Evolutionary conservation across 2,113 vertebrate genomes (phyloP).

Genomic region (Thomomys bottae): DNA sequence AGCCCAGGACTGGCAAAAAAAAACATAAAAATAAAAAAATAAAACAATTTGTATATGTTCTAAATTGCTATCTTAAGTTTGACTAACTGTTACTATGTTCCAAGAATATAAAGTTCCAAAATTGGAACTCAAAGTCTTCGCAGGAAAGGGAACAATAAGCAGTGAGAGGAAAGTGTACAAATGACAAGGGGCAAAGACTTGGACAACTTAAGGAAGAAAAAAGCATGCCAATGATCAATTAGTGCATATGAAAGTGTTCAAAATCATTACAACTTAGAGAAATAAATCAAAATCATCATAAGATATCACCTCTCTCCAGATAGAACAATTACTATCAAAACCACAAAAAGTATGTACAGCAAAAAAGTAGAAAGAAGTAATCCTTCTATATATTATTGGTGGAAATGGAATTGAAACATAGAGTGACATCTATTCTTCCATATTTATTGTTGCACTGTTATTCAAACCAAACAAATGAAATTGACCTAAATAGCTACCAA

Average conservation of each 20-base stretch:
- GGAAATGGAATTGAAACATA: neutral
- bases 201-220: neutral
- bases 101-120: conserved; percentile 63
- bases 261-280: neutral
- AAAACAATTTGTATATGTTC: conserved; percentile 56
- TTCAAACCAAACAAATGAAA: neutral
- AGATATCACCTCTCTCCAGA: neutral
- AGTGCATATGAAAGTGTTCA: neutral
- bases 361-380: neutral
- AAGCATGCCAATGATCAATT: neutral
- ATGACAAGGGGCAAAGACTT: neutral
- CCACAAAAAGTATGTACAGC: neutral
- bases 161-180: neutral
- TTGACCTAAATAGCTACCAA: neutral
- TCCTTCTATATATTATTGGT: too few relatives aligned
- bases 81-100: conserved; percentile 59
- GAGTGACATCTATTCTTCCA: neutral
- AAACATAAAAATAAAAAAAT: too few relatives aligned
- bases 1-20: too few relatives aligned
- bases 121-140: neutral
- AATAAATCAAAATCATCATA: neutral
- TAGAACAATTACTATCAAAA: neutral
- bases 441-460: neutral
- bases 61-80: conserved; percentile 68
- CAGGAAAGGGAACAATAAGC: neutral